Evolutionary conservation across 1,140 invertebrate genomes (phyloP).

Genomic region (Triops longicaudatus): DNA sequence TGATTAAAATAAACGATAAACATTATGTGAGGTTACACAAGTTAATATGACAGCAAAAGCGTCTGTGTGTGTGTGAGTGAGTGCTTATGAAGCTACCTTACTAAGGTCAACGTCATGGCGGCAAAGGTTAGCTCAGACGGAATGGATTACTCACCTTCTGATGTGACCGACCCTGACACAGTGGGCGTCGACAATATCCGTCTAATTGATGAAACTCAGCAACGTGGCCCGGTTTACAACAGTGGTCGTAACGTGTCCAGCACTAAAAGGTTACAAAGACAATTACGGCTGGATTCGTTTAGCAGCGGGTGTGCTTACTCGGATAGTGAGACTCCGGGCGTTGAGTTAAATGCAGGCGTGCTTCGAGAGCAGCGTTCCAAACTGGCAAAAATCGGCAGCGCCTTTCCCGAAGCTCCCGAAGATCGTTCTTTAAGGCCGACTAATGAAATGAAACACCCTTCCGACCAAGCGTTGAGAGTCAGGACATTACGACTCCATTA

Average conservation of each 20-base stretch:
- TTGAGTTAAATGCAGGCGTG: not conserved
- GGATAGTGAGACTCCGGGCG: not conserved
- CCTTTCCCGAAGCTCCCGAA: not conserved
- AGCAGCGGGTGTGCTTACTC: conserved; percentile 1
- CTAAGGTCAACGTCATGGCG: not conserved
- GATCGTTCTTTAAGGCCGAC: not conserved
- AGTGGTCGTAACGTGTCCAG: not conserved
- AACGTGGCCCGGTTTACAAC: not conserved
- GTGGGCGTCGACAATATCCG: not conserved
- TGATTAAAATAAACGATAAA: too few relatives aligned
- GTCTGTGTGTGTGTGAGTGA: too few relatives aligned
- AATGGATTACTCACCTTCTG: not conserved
- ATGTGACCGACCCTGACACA: not conserved
- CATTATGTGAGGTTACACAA: too few relatives aligned
- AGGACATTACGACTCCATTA: conserved; percentile 49
- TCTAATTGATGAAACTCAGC: not conserved
- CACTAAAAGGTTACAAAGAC: conserved; percentile 3
- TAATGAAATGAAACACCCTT: not conserved
- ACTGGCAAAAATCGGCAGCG: not conserved
- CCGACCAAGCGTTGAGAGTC: conserved; percentile 5
- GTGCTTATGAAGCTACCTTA: too few relatives aligned
- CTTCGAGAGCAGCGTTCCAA: not conserved
- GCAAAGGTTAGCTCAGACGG: not conserved
- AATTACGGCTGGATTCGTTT: not conserved
- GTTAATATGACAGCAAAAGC: too few relatives aligned